Evolutionary conservation across 2,888 invertebrate genomes (phyloP).

Genomic region (Chrysotoxum bicinctum): DNA sequence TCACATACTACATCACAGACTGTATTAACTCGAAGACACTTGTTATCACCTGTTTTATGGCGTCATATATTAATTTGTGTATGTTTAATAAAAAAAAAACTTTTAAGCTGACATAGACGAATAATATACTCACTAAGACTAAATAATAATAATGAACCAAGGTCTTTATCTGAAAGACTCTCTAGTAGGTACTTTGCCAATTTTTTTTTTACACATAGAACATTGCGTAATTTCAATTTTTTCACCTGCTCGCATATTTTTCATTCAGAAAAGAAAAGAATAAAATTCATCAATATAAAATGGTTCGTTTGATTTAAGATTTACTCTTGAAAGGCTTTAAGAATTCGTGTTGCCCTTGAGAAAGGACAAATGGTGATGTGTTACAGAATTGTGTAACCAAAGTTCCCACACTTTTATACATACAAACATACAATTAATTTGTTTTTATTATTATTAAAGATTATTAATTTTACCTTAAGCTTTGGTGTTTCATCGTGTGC

Average conservation of each 20-base stretch:
- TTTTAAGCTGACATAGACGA: constrained; percentile 18
- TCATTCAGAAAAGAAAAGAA: neutral
- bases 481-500: constrained; percentile 78
- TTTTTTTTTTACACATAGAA: constrained; percentile 12
- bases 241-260: neutral
- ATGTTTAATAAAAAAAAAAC: constrained; percentile 14
- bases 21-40: neutral
- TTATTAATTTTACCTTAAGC: constrained; percentile 77
- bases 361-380: constrained; percentile 62
- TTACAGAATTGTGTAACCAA: constrained; percentile 59
- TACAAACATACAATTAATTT: neutral
- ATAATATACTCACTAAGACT: neutral
- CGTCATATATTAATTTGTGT: constrained; percentile 15
- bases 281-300: neutral
- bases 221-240: constrained; percentile 42
- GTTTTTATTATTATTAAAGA: neutral
- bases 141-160: constrained; percentile 28
- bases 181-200: constrained; percentile 44
- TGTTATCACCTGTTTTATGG: constrained; percentile 58
- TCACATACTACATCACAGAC: neutral
- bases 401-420: constrained; percentile 10
- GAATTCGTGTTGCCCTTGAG: constrained; percentile 65
- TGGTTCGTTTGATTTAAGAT: neutral
- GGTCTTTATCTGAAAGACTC: constrained; percentile 46
- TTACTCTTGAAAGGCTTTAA: constrained; percentile 11